These are phyloP conservation scores for Agrotis exclamationis DNA, from an alignment of 2,888 invertebrate genomes.

Conservation along the genomic window DNA sequence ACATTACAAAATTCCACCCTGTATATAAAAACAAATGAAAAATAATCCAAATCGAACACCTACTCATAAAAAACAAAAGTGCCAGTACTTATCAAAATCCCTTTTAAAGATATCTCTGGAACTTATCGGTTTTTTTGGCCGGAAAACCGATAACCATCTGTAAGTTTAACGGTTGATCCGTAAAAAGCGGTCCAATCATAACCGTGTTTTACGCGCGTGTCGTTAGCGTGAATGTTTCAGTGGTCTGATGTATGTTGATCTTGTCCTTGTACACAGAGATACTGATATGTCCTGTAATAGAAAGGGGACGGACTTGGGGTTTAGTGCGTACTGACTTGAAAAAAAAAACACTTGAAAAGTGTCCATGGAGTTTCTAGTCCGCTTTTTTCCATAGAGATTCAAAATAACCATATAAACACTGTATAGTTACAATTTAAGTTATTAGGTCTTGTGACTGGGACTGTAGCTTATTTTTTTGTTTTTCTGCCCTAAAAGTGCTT, in stretches of 20 bases:
- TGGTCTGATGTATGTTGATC: slow-evolving; percentile 64
- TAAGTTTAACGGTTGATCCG: slow-evolving; percentile 33
- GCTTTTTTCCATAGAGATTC: too few species aligned
- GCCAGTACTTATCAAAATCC: slow-evolving; percentile 23
- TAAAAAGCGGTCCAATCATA: slow-evolving; percentile 76
- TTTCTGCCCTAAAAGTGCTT: too few species aligned
- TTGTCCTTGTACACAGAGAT: slow-evolving; percentile 69
- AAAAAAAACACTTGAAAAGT: too few species aligned
- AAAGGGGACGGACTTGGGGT: slow-evolving; percentile 67
- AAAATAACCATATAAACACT: too few species aligned
- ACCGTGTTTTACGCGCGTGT: slow-evolving; percentile 74
- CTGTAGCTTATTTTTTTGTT: too few species aligned
- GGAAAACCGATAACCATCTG: slow-evolving; percentile 22
- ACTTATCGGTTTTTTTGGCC: background rate
- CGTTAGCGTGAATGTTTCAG: slow-evolving; percentile 81
- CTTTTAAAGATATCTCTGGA: slow-evolving; percentile 17
- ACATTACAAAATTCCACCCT: too few species aligned
- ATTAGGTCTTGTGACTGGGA: too few species aligned
- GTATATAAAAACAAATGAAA: slow-evolving; percentile 10
- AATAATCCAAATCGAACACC: background rate
- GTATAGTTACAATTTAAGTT: too few species aligned
- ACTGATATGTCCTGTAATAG: slow-evolving; percentile 77
- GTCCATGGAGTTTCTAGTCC: too few species aligned
- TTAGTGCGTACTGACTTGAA: background rate
- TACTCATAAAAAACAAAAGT: slow-evolving; percentile 27